Percentiles rank a stretch among this genome's conserved stretches.
Conservation (phyloP, 2,113 vertebrate species). For the Scatophagus argus region DNA sequence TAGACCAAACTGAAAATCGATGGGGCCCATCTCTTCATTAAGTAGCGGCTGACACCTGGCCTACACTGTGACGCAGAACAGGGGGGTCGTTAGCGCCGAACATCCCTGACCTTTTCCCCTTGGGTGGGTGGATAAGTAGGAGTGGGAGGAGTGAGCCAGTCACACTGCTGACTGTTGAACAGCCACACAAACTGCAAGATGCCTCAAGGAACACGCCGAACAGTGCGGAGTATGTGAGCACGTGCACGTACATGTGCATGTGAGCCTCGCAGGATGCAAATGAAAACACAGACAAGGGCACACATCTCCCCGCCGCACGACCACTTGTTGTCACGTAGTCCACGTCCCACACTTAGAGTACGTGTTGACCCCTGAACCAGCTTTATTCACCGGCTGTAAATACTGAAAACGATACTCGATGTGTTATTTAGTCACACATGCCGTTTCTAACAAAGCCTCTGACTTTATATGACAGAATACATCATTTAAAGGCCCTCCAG, state of each 20-base stretch:
- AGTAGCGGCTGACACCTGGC: conserved; percentile 44
- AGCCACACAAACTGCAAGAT: background rate
- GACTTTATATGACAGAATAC: too few relatives aligned
- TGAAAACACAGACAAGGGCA: background rate
- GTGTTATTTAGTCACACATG: too few relatives aligned
- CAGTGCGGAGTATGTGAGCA: background rate
- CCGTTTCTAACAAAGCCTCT: too few relatives aligned
- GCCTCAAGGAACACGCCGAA: background rate
- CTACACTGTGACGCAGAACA: background rate
- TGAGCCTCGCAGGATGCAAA: background rate
- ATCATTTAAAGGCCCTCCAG: too few relatives aligned
- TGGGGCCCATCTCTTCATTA: conserved; percentile 65
- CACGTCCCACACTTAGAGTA: background rate
- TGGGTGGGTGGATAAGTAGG: conserved; percentile 14
- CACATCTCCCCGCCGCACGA: background rate
- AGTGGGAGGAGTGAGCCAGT: conserved; percentile 22
- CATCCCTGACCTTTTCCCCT: conserved; percentile 38
- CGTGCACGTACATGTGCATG: background rate
- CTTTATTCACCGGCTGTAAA: background rate
- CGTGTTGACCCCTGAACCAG: background rate
- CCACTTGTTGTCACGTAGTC: background rate
- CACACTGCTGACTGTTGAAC: background rate
- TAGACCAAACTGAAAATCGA: conserved; percentile 72
- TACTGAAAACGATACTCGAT: too few relatives aligned
- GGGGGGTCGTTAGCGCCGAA: conserved; percentile 25